Percentiles rank a stretch among this genome's conserved stretches.
phyloP scores from a whole-genome alignment of 2,888 invertebrate species.

The Drosophila hamatofila region DNA sequence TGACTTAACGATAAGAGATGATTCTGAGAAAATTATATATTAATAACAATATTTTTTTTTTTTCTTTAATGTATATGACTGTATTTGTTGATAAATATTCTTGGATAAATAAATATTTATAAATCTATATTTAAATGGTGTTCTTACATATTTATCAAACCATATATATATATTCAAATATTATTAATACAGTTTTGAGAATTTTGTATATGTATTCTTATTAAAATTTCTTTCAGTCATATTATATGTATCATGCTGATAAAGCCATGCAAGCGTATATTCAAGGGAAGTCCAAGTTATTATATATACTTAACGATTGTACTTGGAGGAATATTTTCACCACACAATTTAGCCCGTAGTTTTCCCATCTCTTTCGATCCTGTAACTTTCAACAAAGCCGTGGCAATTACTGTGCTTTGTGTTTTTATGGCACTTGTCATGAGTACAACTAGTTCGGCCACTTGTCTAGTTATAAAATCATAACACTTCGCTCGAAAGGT shows the following conservation, averaged over 20 bases:
- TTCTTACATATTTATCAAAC: no score
- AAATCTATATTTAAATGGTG: no score
- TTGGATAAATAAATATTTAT: no score
- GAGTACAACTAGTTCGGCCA: slow-evolving; percentile 37
- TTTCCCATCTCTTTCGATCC: neutral
- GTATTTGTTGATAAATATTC: no score
- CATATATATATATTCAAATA: no score
- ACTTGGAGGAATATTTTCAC: neutral
- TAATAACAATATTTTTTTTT: neutral
- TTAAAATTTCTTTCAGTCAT: no score
- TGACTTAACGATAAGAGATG: neutral
- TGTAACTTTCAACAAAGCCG: neutral
- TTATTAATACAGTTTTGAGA: no score
- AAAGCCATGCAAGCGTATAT: no score
- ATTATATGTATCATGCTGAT: no score
- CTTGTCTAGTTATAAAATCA: slow-evolving; percentile 23
- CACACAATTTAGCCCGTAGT: neutral
- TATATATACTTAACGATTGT: neutral
- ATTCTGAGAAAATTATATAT: neutral
- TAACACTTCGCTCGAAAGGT: slow-evolving; percentile 30
- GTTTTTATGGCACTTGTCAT: slow-evolving; percentile 29
- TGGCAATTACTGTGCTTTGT: neutral
- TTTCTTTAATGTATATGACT: neutral
- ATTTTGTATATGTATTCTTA: no score
- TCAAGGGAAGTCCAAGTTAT: neutral